Percentiles rank a stretch among this genome's conserved stretches.
phyloP scores from a whole-genome alignment of 2,888 invertebrate genomes.

The Heliconius ethilla region DNA sequence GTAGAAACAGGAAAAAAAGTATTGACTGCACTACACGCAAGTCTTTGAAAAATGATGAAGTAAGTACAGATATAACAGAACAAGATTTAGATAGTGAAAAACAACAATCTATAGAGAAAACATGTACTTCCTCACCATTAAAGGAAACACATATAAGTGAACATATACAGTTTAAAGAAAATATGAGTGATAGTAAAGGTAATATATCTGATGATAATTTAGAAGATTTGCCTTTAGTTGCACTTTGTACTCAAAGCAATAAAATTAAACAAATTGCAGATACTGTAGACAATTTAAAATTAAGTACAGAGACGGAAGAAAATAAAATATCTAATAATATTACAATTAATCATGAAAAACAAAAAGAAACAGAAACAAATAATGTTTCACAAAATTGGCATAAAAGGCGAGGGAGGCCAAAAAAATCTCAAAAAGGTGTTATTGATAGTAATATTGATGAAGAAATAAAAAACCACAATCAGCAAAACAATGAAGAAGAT shows the following conservation, averaged over 20 bases:
- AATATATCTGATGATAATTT: conserved; percentile 37
- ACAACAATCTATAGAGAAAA: not conserved
- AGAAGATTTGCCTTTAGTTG: conserved; percentile 43
- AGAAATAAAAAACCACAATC: conserved; percentile 18
- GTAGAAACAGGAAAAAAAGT: not conserved
- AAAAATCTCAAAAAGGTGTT: conserved; percentile 33
- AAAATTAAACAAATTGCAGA: conserved; percentile 21
- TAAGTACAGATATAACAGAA: not conserved
- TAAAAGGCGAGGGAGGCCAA: conserved; percentile 47
- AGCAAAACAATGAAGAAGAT: conserved; percentile 19
- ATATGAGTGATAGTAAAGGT: not conserved
- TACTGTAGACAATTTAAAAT: conserved; percentile 20
- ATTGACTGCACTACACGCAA: not conserved
- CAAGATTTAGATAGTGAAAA: not conserved
- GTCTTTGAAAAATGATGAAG: not conserved
- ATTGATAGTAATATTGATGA: conserved; percentile 19
- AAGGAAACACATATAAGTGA: conserved; percentile 2
- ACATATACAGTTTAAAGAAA: not conserved
- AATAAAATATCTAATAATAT: conserved; percentile 21
- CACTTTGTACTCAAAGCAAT: conserved; percentile 37
- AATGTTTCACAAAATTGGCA: conserved; percentile 30
- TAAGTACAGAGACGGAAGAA: conserved; percentile 8
- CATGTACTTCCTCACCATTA: not conserved
- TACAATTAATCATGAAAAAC: not conserved
- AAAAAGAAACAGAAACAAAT: not conserved